These are phyloP conservation scores for Melanotaenia nigrans DNA, from an alignment of 2,797 vertebrate genomes.

Conservation along the genomic window DNA sequence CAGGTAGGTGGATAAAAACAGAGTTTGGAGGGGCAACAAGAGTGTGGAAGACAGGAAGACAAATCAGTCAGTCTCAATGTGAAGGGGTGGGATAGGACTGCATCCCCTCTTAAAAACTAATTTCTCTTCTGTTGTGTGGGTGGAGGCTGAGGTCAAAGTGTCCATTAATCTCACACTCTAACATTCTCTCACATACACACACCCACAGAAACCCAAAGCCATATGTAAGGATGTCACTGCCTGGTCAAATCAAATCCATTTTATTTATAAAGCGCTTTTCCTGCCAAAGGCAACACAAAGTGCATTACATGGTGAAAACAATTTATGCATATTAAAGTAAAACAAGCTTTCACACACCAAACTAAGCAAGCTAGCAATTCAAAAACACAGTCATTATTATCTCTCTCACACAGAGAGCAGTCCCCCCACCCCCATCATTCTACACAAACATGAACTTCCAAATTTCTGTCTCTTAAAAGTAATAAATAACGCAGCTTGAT, in stretches of 20 bases:
- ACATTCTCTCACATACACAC: not conserved
- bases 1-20: conserved; percentile 52
- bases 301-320: too few relatives aligned
- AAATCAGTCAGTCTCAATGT: conserved; percentile 48
- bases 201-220: conserved; percentile 8
- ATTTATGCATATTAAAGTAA: too few relatives aligned
- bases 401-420: too few relatives aligned
- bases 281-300: too few relatives aligned
- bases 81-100: conserved; percentile 29
- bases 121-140: conserved; percentile 46
- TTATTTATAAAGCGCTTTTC: too few relatives aligned
- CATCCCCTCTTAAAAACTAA: conserved; percentile 37
- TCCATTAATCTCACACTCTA: conserved; percentile 46
- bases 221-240: conserved; percentile 22
- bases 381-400: too few relatives aligned
- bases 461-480: too few relatives aligned
- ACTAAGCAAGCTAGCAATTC: too few relatives aligned
- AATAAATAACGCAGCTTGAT: too few relatives aligned
- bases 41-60: conserved; percentile 38
- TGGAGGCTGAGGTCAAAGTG: conserved; percentile 39
- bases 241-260: not conserved
- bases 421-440: too few relatives aligned
- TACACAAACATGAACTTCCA: too few relatives aligned
- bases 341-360: too few relatives aligned
- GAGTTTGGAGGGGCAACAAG: conserved; percentile 41